phyloP scores from a whole-genome alignment of 2,888 invertebrate genomes.

The Harpagoxenus sublaevis region DNA sequence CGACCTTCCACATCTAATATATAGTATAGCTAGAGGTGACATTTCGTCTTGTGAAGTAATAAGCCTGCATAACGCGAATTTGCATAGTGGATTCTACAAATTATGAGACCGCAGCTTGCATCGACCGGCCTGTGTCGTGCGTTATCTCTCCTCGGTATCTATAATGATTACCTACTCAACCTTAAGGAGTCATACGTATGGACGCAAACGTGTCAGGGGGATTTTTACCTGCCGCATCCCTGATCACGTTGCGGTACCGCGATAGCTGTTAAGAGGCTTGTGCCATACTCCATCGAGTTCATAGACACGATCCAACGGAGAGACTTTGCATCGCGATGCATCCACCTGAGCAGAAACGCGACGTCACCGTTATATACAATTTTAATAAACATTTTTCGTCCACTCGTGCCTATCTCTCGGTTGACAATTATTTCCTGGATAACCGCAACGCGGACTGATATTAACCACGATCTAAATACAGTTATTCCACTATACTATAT shows the following conservation, averaged over 20 bases:
- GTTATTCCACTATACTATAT: background rate
- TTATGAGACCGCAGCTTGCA: slow-evolving; percentile 35
- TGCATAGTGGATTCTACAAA: slow-evolving; percentile 54
- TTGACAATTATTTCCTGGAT: slow-evolving; percentile 43
- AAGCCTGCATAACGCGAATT: slow-evolving; percentile 33
- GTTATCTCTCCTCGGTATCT: slow-evolving; percentile 63
- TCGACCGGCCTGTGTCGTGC: slow-evolving; percentile 60
- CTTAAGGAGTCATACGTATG: slow-evolving; percentile 61
- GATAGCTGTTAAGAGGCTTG: slow-evolving; percentile 66
- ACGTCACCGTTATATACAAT: slow-evolving; percentile 50
- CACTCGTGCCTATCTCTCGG: slow-evolving; percentile 22
- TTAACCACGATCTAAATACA: slow-evolving; percentile 21
- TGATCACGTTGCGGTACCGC: slow-evolving; percentile 74
- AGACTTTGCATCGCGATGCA: slow-evolving; percentile 40
- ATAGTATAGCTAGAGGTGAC: slow-evolving; percentile 38
- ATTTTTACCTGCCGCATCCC: slow-evolving; percentile 76
- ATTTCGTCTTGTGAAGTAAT: slow-evolving; percentile 47
- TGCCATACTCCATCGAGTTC: slow-evolving; percentile 61
- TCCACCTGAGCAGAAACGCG: slow-evolving; percentile 50
- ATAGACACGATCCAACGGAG: slow-evolving; percentile 36
- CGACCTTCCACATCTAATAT: slow-evolving; percentile 16
- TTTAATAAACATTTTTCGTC: slow-evolving; percentile 46
- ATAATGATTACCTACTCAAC: slow-evolving; percentile 63
- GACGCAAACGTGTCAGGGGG: slow-evolving; percentile 68
- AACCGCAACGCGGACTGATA: slow-evolving; percentile 26